Base-by-base conservation (phyloP, 2,113 vertebrate species). In the Perca schrenkii region DNA sequence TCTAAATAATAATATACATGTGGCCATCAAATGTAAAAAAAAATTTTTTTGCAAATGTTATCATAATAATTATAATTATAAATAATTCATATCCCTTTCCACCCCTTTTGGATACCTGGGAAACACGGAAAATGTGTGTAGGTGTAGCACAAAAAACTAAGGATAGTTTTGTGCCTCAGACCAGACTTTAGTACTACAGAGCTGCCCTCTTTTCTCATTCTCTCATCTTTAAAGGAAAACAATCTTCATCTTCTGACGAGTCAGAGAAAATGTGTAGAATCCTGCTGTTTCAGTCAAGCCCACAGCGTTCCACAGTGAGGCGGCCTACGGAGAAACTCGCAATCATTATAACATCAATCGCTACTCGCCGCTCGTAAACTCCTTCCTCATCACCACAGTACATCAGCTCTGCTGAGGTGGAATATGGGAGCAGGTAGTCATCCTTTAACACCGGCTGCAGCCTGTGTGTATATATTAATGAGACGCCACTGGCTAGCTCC, bases 341-440 rank as follows among this genome's bases (percentile, higher is more conserved):
- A 69, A 90, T 92, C 90, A 93, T 92, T 91, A 91, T 66, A 78
- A 90, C 84, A 90, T 92, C 90, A 87, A 67, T 82, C 78, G 85
- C 86, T 22, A 54, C 75, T 52, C 74, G 52, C 56, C 71, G 80
- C 74, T 25, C 79, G 71, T 74, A 72, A 86, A 86, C 65, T 75
- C 76, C 82, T 75, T 77, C 78, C 73, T 85, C 87, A 86, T 86
- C 85, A 83, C 56, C 71, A 17, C 79, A 79, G 66, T 40, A 60
- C 77, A 77, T 84, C 73, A 77, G 79, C 83, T 10, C 54, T 57
- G 77, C 74, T 62, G 62, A 83, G 85, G 82, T 57, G 60, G 73
- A 87, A 83, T 80, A 78, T 36, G 31, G 43, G 64, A 89, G 66
- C 88, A 86, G 76, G 87, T 89, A 85, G 72, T 84, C 71, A 86